Percentiles rank a stretch among this genome's conserved stretches.
Evolutionary conservation across 2,888 invertebrate genomes (phyloP).

Genomic region (Drosophila stalkeri): DNA sequence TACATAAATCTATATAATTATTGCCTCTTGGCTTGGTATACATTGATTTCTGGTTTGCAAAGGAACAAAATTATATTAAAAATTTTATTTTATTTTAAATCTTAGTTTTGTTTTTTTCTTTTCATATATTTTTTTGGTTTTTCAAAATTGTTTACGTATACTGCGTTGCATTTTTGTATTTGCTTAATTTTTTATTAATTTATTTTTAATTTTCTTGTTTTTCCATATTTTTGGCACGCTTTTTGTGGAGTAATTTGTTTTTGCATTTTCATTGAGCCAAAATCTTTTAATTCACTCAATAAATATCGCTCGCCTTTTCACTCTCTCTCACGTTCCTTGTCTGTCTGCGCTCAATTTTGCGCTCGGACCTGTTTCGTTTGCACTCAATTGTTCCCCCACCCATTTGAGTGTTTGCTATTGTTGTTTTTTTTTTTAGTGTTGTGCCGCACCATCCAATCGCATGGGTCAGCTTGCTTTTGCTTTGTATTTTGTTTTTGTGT

Average conservation of each 20-base stretch:
- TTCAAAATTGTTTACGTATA: slow-evolving; percentile 76
- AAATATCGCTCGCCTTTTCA: slow-evolving; percentile 1
- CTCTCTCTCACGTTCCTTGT: not conserved
- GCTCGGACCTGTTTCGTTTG: slow-evolving; percentile 48
- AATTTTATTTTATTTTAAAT: slow-evolving; percentile 47
- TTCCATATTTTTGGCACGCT: slow-evolving; percentile 55
- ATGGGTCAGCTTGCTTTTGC: slow-evolving; percentile 57
- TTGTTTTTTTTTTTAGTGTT: slow-evolving; percentile 45
- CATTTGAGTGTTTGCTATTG: slow-evolving; percentile 49
- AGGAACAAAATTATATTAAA: slow-evolving; percentile 30
- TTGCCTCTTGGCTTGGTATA: slow-evolving; percentile 47
- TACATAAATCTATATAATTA: slow-evolving; percentile 47
- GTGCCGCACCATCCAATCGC: slow-evolving; percentile 67
- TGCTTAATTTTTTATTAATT: slow-evolving; percentile 57
- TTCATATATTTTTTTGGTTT: slow-evolving; percentile 1
- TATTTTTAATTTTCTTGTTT: slow-evolving; percentile 13
- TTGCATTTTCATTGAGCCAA: slow-evolving; percentile 9
- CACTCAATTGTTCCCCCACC: slow-evolving; percentile 64
- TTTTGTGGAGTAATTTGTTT: slow-evolving; percentile 50
- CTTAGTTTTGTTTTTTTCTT: slow-evolving; percentile 12
- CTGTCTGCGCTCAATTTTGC: slow-evolving; percentile 31
- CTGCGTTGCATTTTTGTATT: slow-evolving; percentile 74
- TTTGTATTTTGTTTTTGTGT: slow-evolving; percentile 60
- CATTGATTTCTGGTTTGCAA: slow-evolving; percentile 11
- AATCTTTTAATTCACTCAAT: slow-evolving; percentile 49